Percentiles rank a stretch among this genome's conserved stretches.
Evolutionary conservation across 2,888 invertebrate species (phyloP).

Genomic region (Hymenopus coronatus): DNA sequence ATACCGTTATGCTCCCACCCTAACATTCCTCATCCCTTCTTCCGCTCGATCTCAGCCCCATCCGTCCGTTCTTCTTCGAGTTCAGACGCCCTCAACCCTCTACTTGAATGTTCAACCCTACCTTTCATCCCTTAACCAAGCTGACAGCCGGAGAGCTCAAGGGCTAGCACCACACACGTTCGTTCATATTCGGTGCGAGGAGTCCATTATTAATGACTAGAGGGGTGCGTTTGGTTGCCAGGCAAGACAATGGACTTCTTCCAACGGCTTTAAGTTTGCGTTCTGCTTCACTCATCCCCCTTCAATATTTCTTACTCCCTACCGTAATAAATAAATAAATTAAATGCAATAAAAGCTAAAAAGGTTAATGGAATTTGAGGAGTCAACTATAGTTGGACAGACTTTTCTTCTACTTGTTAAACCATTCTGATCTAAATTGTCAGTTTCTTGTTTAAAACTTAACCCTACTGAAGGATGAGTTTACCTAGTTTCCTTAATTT

Average conservation of each 20-base stretch:
- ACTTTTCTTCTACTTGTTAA: too few relatives aligned
- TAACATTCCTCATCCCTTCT: constrained; percentile 3
- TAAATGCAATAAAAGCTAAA: too few relatives aligned
- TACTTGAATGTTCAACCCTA: constrained; percentile 10
- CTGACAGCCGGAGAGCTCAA: constrained; percentile 11
- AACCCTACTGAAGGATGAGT: too few relatives aligned
- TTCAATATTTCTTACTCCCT: background rate
- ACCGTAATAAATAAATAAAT: too few relatives aligned
- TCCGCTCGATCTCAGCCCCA: constrained; percentile 11
- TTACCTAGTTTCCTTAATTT: too few relatives aligned
- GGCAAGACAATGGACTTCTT: constrained; percentile 7
- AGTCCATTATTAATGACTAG: constrained; percentile 21
- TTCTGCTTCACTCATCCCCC: background rate
- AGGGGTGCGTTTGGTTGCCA: constrained; percentile 1
- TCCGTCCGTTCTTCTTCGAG: constrained; percentile 5
- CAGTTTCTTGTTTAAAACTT: too few relatives aligned
- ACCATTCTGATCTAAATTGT: too few relatives aligned
- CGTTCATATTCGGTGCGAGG: background rate
- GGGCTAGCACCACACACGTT: constrained; percentile 6
- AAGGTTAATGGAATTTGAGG: too few relatives aligned
- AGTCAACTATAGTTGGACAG: too few relatives aligned
- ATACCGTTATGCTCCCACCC: background rate
- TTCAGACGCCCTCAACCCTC: constrained; percentile 1
- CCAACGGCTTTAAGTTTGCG: background rate
- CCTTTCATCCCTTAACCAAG: constrained; percentile 22